Evolutionary conservation across 2,888 invertebrate species (phyloP).

Genomic region (Busseola fusca): DNA sequence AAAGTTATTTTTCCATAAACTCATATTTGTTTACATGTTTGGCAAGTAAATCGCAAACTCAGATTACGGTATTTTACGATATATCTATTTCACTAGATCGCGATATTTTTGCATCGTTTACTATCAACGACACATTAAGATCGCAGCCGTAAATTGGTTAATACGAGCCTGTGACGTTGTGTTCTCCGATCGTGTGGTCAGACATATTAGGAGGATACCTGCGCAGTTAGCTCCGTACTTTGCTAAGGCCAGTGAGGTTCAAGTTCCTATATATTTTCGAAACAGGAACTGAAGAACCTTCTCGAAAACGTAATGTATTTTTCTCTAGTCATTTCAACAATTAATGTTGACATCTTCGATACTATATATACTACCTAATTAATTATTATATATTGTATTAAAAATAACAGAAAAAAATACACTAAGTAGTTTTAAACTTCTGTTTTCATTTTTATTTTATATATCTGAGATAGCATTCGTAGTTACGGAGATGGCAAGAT

Average conservation of each 20-base stretch:
- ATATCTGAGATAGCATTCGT: background rate
- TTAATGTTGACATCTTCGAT: background rate
- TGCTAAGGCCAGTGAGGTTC: constrained; percentile 10
- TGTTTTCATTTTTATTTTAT: too few species aligned
- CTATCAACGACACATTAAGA: background rate
- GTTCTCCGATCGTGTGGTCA: constrained; percentile 8
- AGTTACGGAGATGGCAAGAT: background rate
- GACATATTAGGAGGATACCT: constrained; percentile 6
- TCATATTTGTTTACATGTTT: too few species aligned
- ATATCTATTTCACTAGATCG: background rate
- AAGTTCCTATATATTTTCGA: background rate
- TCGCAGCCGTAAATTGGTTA: constrained; percentile 29
- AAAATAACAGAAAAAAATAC: too few species aligned
- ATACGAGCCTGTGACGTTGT: constrained; percentile 23
- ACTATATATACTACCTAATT: background rate
- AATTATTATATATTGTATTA: too few species aligned
- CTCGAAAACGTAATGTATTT: background rate
- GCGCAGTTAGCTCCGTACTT: constrained; percentile 21
- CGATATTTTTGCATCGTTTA: background rate
- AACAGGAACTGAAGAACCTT: background rate
- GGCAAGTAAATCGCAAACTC: too few species aligned
- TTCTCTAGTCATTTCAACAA: too few species aligned
- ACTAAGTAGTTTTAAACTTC: too few species aligned
- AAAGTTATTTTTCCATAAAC: too few species aligned
- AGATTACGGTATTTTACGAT: too few species aligned